Evolutionary conservation across 2,113 vertebrate genomes (phyloP).

Genomic region (Mus musculus): GRCm39 chr15:77238501-77239000

Average conservation of each 20-base stretch:
- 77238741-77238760: background rate
- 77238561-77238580: too few relatives aligned
- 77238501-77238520: too few relatives aligned
- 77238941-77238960: background rate
- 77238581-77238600: background rate
- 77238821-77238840: background rate
- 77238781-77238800: background rate
- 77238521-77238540: too few relatives aligned
- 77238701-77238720: background rate
- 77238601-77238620: background rate
- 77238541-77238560: too few relatives aligned
- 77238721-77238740: background rate
- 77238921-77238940: background rate
- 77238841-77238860: background rate
- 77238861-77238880: background rate
- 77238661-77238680: background rate
- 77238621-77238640: background rate
- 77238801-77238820: background rate
- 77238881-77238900: background rate
- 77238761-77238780: background rate
- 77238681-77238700: background rate
- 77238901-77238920: background rate
- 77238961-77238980: background rate
- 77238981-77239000: constrained; percentile 64
- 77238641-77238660: background rate